phyloP scores from a whole-genome alignment of 2,888 invertebrate species.

The Eurois occulta region DNA sequence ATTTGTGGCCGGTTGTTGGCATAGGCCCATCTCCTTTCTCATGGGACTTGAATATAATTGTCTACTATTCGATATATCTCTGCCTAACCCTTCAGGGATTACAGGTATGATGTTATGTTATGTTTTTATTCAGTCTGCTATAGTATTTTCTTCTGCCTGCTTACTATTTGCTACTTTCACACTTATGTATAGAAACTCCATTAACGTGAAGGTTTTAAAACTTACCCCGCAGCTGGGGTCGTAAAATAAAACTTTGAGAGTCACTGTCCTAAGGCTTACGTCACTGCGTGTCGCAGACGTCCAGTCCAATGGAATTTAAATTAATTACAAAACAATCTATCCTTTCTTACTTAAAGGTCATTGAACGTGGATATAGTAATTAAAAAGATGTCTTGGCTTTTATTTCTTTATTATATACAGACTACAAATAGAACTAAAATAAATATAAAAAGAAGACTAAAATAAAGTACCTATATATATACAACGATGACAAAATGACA shows the following conservation, averaged over 20 bases:
- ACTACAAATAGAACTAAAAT: no score
- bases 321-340: slow-evolving; percentile 35
- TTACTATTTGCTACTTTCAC: background rate
- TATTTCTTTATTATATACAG: no score
- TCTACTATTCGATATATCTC: no score
- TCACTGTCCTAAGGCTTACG: background rate
- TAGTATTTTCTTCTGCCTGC: background rate
- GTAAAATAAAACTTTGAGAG: slow-evolving; percentile 34
- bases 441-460: no score
- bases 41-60: no score
- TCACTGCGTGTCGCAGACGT: slow-evolving; percentile 12
- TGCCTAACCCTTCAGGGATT: no score
- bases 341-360: background rate
- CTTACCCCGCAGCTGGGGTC: background rate
- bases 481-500: no score
- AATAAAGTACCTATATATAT: no score
- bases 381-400: background rate
- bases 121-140: background rate
- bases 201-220: background rate
- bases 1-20: no score
- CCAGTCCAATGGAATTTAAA: slow-evolving; percentile 18
- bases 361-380: background rate
- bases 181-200: background rate
- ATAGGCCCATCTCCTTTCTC: no score
- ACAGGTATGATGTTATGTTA: background rate